These are phyloP conservation scores for Heliconius sara DNA, from an alignment of 2,888 invertebrate genomes.

Conservation along the genomic window DNA sequence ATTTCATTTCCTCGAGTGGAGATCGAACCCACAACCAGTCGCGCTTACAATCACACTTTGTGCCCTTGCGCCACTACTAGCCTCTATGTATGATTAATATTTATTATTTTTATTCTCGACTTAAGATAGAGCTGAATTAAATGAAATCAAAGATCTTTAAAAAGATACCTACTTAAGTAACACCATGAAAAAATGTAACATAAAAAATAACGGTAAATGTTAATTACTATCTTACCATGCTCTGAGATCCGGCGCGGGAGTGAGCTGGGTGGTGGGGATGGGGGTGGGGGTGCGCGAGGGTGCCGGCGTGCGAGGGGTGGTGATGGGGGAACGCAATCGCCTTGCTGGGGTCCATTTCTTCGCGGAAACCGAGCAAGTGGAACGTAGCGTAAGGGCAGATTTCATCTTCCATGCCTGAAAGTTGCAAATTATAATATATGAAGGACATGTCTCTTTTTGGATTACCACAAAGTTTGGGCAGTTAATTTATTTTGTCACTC, in stretches of 20 bases:
- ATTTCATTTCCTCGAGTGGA: too few species aligned
- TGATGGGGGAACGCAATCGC: conserved; percentile 94
- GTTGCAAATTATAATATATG: background rate
- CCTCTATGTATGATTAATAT: too few species aligned
- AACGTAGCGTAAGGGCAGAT: conserved; percentile 98
- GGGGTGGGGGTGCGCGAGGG: conserved; percentile 91
- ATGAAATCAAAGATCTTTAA: too few species aligned
- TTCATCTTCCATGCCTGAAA: conserved; percentile 95
- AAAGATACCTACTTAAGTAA: too few species aligned
- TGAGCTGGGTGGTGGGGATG: conserved; percentile 89
- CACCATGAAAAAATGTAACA: too few species aligned
- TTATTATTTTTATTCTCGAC: too few species aligned
- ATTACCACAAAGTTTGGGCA: too few species aligned
- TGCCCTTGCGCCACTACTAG: too few species aligned
- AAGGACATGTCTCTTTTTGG: background rate
- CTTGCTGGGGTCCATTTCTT: conserved; percentile 97
- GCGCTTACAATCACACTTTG: too few species aligned
- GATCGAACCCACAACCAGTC: too few species aligned
- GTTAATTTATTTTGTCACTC: background rate
- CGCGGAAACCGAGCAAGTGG: conserved; percentile 96
- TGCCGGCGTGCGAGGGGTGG: conserved; percentile 91
- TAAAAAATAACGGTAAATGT: too few species aligned
- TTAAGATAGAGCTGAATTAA: too few species aligned
- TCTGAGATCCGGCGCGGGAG: conserved; percentile 94
- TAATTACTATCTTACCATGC: conserved; percentile 87